These are phyloP conservation scores for Asbolus verrucosus DNA, from an alignment of 1,140 invertebrate genomes.

Conservation along the genomic window DNA sequence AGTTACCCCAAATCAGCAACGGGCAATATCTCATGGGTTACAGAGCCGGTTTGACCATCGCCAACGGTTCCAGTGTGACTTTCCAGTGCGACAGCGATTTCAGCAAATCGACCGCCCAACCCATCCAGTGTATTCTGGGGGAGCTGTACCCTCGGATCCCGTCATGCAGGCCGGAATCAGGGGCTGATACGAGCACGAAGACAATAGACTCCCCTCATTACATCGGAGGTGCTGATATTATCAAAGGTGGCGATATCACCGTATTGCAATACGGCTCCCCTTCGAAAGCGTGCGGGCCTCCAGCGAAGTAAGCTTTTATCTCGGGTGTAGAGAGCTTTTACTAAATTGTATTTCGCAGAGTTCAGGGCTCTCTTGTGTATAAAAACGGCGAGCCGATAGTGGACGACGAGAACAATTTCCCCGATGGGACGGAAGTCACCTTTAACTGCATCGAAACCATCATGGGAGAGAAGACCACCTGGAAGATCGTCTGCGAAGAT, in stretches of 20 bases:
- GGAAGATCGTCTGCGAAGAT: conserved; percentile 86
- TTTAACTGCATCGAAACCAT: conserved; percentile 84
- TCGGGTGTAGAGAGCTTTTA: not conserved
- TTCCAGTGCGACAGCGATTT: conserved; percentile 77
- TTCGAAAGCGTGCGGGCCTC: conserved; percentile 73
- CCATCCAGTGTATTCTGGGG: conserved; percentile 77
- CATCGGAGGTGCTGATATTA: conserved; percentile 74
- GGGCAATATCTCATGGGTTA: conserved; percentile 83
- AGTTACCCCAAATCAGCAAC: conserved; percentile 77
- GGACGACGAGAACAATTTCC: conserved; percentile 71
- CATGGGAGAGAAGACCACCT: conserved; percentile 82
- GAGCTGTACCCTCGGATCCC: conserved; percentile 72
- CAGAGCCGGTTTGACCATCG: conserved; percentile 80
- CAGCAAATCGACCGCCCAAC: conserved; percentile 65
- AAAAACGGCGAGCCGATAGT: conserved; percentile 69
- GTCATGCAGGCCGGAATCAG: conserved; percentile 64
- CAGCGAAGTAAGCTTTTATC: conserved; percentile 69
- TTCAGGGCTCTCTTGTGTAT: conserved; percentile 77
- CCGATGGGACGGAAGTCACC: conserved; percentile 83
- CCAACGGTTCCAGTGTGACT: conserved; percentile 78
- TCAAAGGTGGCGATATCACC: conserved; percentile 74
- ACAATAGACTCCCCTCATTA: conserved; percentile 64
- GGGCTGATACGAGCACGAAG: conserved; percentile 35
- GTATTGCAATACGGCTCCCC: conserved; percentile 69
- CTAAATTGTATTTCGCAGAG: conserved; percentile 61